Evolutionary conservation across 2,797 vertebrate species (phyloP), one percentile per base, ranked within the genome.

Genomic region (Masticophis lateralis): DNA sequence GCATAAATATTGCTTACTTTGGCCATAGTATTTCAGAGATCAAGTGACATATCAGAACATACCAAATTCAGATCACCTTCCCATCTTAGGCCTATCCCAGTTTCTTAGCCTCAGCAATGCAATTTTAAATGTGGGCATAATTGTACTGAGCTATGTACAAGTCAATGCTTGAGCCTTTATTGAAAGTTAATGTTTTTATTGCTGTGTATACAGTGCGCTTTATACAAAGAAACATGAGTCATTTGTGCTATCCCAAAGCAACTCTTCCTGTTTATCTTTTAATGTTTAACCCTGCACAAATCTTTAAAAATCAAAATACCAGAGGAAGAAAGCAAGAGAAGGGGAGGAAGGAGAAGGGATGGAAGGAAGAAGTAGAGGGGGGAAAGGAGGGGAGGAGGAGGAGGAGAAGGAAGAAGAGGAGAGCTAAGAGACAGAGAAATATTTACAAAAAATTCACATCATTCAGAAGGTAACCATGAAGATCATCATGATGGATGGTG

Each of bases 371-470:
- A 32, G 3, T 11, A 57, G 3, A 57, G 2, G 51, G 1, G 51
- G 25, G 1, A 25, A 51, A 14, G 2, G 27, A 27, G 60, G 6
- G 4, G 27, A 2, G 10, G 4, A 0, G 11, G 10, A 12, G 60
- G 61, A 63, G 57, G 57, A 60, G 37, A 37, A 37, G 2, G 20
- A 22, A 1, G 59, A 51, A 86, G 3, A 57, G 43, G n/a, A 74
- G 66, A 74, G 6, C 16, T 37, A 74, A 74, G 32, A 74, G n/a
- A n/a, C 61, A 66, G 27, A 37, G 14, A 37, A 37, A 74, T 37
- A 20, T 74, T 83, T 47, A 43, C 37, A 83, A 83, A 83, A 83
- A 25, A 47, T 12, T 83, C 20, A 47, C 74, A 83, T 47, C 11
- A 37, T 88, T 22, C n/a, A 88, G 32, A 88, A 59, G n/a, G 10